Conservation (phyloP, 2,797 vertebrate species). For the Myotis pilosus region DNA sequence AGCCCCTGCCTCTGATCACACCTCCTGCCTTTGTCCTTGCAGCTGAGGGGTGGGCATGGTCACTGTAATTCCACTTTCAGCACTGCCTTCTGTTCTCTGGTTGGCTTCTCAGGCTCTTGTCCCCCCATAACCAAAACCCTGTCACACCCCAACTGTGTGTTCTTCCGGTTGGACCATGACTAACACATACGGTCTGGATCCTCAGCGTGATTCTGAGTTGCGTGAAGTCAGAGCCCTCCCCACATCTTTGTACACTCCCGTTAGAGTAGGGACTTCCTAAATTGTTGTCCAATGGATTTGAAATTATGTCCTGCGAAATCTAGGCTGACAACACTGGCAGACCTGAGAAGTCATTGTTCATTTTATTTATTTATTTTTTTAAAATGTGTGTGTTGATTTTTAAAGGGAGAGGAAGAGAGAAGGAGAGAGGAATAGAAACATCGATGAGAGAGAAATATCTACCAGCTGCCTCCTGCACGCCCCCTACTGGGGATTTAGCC, state of each 20-base stretch:
- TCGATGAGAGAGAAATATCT: no score
- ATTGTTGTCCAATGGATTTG: background rate
- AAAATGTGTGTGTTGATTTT: no score
- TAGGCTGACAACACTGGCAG: background rate
- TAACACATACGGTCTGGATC: fast-evolving
- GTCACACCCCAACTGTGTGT: background rate
- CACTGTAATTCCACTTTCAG: background rate
- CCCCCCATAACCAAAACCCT: background rate
- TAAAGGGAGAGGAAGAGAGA: no score
- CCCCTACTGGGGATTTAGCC: no score
- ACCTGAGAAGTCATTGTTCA: background rate
- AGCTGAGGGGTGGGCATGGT: fast-evolving
- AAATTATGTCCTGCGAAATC: background rate
- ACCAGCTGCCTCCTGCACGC: no score
- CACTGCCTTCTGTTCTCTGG: background rate
- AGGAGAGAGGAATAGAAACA: no score
- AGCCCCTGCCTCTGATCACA: fast-evolving
- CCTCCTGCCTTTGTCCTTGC: background rate
- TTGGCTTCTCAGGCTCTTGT: background rate
- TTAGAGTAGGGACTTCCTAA: background rate
- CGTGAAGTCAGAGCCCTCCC: background rate
- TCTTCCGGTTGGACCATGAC: background rate
- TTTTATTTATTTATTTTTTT: background rate
- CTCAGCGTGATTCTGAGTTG: no score
- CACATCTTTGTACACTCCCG: background rate